phyloP scores from a whole-genome alignment of 37 sponge, comb jelly and placozoan species.

The Hexactinellida sp. region DNA sequence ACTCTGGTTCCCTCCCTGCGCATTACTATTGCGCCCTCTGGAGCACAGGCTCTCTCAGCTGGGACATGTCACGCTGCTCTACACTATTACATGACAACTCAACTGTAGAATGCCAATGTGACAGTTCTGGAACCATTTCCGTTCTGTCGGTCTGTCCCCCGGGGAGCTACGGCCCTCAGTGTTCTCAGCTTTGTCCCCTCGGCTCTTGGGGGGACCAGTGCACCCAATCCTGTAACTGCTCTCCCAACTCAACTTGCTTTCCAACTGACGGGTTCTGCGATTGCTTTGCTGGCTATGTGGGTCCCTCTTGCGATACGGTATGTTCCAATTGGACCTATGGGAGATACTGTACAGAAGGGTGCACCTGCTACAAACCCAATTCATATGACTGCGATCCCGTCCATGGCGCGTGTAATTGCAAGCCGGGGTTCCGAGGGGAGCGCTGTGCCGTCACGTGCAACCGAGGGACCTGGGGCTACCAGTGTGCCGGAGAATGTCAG shows the following conservation, averaged over 20 bases:
- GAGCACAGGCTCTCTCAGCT: not conserved
- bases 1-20: not conserved
- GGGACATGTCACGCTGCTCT: not conserved
- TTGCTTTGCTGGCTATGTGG: constrained; percentile 51
- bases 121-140: not conserved
- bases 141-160: not conserved
- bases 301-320: constrained; percentile 21
- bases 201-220: constrained; percentile 54
- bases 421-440: constrained; percentile 36
- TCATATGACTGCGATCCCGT: constrained; percentile 35
- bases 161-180: not conserved
- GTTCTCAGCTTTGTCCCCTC: constrained; percentile 33
- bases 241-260: constrained; percentile 34
- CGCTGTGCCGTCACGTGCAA: constrained; percentile 18
- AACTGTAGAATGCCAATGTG: not conserved
- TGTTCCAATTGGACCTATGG: constrained; percentile 39
- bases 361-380: constrained; percentile 33
- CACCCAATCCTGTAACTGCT: constrained; percentile 28
- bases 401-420: constrained; percentile 44
- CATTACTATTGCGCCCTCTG: not conserved
- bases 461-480: not conserved
- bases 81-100: not conserved
- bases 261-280: constrained; percentile 34
- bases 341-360: constrained; percentile 29
- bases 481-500: not conserved